Conservation (phyloP, 1,140 invertebrate species). For the Zaprionus kolodkinae region DNA sequence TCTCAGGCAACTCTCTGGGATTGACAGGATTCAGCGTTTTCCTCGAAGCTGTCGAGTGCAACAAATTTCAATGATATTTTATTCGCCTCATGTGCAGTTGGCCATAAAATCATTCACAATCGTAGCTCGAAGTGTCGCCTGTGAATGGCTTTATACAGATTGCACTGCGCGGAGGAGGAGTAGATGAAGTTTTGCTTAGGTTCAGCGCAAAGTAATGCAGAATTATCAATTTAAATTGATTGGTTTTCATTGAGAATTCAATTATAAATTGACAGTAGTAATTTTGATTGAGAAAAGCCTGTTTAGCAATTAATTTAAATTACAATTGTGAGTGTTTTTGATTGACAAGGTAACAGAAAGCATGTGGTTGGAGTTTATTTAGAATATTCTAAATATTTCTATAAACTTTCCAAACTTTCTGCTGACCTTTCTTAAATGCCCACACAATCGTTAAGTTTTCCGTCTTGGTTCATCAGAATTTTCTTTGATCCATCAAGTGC, state of each 20-base stretch:
- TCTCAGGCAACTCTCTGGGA: conserved; percentile 24
- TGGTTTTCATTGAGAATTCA: not conserved
- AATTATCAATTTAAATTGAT: conserved; percentile 1
- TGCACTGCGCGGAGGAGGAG: not conserved
- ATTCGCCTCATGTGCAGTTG: conserved; percentile 48
- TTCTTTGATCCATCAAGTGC: conserved; percentile 55
- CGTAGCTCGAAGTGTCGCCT: conserved; percentile 4
- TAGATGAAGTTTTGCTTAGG: not conserved
- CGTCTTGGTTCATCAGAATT: conserved; percentile 3
- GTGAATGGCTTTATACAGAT: not conserved
- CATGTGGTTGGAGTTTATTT: not conserved
- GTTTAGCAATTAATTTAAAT: not conserved
- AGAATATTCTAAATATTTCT: not conserved
- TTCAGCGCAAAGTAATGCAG: not conserved
- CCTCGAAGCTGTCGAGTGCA: conserved; percentile 84
- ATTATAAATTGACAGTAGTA: not conserved
- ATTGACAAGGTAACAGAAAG: no score
- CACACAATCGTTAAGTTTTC: not conserved
- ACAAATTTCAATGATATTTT: conserved; percentile 65
- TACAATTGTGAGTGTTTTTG: not conserved
- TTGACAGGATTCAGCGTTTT: conserved; percentile 38
- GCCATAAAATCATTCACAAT: conserved; percentile 64
- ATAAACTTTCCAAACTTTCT: not conserved
- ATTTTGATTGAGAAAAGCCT: not conserved
- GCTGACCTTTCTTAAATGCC: not conserved